phyloP scores from a whole-genome alignment of 2,113 vertebrate genomes.

The Egretta garzetta region DNA sequence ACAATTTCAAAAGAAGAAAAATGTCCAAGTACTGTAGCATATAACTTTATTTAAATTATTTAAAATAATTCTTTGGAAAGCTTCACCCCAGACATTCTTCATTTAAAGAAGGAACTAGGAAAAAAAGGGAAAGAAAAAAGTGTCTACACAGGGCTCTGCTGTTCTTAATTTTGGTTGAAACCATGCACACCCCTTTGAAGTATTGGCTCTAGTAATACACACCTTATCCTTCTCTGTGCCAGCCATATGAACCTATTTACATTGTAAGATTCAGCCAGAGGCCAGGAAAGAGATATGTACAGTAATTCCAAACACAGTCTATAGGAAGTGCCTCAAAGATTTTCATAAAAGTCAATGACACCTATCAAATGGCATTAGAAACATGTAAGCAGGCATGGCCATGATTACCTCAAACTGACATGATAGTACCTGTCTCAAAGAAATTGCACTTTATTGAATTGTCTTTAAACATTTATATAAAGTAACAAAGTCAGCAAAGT shows the following conservation, averaged over 20 bases:
- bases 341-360: constrained; percentile 70
- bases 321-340: constrained; percentile 69
- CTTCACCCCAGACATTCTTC: constrained; percentile 41
- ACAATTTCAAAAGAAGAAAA: not conserved
- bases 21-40: not conserved
- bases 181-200: constrained; percentile 70
- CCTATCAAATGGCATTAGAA: constrained; percentile 74
- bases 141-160: constrained; percentile 61
- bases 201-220: constrained; percentile 62
- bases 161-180: constrained; percentile 77
- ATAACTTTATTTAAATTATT: not conserved
- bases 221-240: constrained; percentile 66
- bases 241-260: constrained; percentile 74
- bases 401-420: constrained; percentile 68
- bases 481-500: constrained; percentile 59
- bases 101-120: constrained; percentile 11
- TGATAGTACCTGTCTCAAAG: constrained; percentile 73
- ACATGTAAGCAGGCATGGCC: constrained; percentile 67
- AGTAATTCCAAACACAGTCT: constrained; percentile 72
- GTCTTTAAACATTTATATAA: constrained; percentile 68
- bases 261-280: constrained; percentile 70
- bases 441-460: constrained; percentile 59
- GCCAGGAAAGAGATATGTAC: constrained; percentile 73
- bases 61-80: constrained; percentile 19
- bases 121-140: not conserved